Percentiles rank a stretch among this genome's conserved stretches.
These are phyloP conservation scores for Pristionchus arcanus DNA, from an alignment of 2,888 invertebrate genomes.

Conservation along the genomic window DNA sequence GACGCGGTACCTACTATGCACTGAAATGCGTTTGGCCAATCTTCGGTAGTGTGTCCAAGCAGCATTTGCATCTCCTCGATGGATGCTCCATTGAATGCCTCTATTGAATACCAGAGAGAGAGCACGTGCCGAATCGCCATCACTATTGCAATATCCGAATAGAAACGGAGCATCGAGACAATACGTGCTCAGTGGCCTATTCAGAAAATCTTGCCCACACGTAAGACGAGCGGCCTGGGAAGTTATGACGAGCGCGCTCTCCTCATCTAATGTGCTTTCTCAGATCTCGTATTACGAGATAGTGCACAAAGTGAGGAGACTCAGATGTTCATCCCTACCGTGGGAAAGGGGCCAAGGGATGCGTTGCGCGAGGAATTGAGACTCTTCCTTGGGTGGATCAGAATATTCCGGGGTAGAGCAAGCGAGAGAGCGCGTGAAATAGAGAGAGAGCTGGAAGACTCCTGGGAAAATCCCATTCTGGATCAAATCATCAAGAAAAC, in stretches of 20 bases:
- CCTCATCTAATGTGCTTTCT: not conserved
- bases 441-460: not conserved
- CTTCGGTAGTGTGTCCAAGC: too few relatives aligned
- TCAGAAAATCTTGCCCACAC: not conserved
- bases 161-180: not conserved
- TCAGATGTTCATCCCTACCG: not conserved
- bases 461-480: not conserved
- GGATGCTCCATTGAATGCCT: too few relatives aligned
- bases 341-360: not conserved
- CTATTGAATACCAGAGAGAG: too few relatives aligned
- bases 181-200: not conserved
- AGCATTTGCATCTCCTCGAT: too few relatives aligned
- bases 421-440: not conserved
- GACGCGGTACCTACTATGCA: too few relatives aligned
- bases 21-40: too few relatives aligned
- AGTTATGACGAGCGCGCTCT: not conserved
- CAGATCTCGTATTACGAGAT: not conserved
- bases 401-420: not conserved
- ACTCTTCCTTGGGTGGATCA: not conserved
- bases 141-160: too few relatives aligned
- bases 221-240: not conserved
- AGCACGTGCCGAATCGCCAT: too few relatives aligned
- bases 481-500: not conserved
- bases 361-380: not conserved
- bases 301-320: too few relatives aligned